Base-by-base conservation (phyloP, 2,888 invertebrate genomes). In the Hirudinaria manillensis region DNA sequence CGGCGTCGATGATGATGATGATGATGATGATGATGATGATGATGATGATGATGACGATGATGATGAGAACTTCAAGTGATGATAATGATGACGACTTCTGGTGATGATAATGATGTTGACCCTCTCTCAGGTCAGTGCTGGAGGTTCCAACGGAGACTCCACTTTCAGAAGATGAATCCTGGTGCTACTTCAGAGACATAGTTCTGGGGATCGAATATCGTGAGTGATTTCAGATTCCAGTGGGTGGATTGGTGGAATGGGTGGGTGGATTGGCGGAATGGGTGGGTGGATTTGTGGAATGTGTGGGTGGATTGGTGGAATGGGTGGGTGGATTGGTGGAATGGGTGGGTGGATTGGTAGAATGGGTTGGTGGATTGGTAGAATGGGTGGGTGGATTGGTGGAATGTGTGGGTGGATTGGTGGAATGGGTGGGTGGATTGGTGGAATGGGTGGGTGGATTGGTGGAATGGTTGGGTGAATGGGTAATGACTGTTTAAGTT, bases 201-300 rank as follows among this genome's bases (percentile, higher is more conserved):
- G 87, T 97, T 24, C 88, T 93, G 77, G 98, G 97, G 68, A 89
- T 97, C 32, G 97, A 98, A 87, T 98, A 98, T 85, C 88, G 96
- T 97, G 87, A 92, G 93, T 90, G 75, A 32, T 38, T 45, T 56
- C 6, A 16, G 27, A 56, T 56, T 3, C 16, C 6, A 56, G 56
- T 27, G 56, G 16, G 56, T 56, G 56, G 53, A 53, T 53, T 13
- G 53, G 53, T 53, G 53, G 53, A 16, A 21, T 13, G 13, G 53
- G 53, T 53, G 53, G 53, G 13, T 16, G 53, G 13, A 53, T 13
- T 53, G 53, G 53, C 21, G 53, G 53, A 16, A 21, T 13, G 13
- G 53, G 53, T 53, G 53, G 53, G n/a, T n/a, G n/a, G n/a, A n/a
- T n/a, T n/a, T n/a, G n/a, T n/a, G n/a, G n/a, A 27, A 16, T 27